A percentile compares a stretch with the other conserved stretches of the same genome.
These are phyloP conservation scores for Aphrocallistes beatrix DNA, from an alignment of 37 sponge, comb jelly and placozoan genomes.

Conservation along the genomic window DNA sequence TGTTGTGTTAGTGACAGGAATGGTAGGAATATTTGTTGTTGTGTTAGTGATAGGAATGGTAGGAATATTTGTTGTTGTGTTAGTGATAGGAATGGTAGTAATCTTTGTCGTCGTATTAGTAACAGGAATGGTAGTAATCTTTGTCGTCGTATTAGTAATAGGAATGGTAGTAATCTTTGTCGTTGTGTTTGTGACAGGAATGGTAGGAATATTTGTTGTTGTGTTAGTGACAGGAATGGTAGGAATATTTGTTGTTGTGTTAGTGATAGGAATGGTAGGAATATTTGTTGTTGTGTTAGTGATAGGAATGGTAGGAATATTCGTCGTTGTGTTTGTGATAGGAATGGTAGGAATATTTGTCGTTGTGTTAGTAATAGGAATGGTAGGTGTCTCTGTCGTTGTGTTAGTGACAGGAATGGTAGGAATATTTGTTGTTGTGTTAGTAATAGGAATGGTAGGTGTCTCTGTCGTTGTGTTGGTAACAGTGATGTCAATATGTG, in stretches of 20 bases:
- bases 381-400: background rate
- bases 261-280: background rate
- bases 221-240: background rate
- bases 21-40: too few species aligned
- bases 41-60: too few species aligned
- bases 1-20: too few species aligned
- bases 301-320: background rate
- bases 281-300: background rate
- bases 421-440: too few species aligned
- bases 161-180: background rate
- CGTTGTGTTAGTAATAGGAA: background rate
- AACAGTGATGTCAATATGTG: too few species aligned
- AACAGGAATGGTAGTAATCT: background rate
- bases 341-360: background rate
- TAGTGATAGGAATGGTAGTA: background rate
- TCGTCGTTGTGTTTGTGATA: background rate
- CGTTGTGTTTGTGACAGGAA: background rate
- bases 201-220: background rate
- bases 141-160: background rate
- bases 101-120: background rate
- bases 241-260: background rate
- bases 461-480: too few species aligned
- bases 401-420: background rate
- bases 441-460: too few species aligned
- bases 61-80: background rate